Conservation (phyloP, 1,140 invertebrate genomes). For the Drosophila tropicalis region DNA sequence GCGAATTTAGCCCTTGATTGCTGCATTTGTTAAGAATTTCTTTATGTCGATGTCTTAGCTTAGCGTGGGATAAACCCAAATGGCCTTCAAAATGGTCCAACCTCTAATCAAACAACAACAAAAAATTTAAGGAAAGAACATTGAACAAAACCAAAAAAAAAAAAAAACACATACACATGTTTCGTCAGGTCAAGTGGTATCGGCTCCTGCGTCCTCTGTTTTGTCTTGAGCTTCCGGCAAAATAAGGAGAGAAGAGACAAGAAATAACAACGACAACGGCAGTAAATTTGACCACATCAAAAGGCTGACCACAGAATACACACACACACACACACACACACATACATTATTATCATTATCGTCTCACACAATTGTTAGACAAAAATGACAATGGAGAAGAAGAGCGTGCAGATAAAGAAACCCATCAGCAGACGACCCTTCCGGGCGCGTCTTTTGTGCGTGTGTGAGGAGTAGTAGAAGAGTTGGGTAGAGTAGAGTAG, state of each 20-base stretch:
- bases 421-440: constrained; percentile 56
- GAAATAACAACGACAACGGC: background rate
- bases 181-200: constrained; percentile 65
- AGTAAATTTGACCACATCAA: constrained; percentile 52
- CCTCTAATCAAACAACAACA: constrained; percentile 48
- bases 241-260: constrained; percentile 9
- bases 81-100: constrained; percentile 50
- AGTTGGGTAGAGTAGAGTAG: too few species aligned
- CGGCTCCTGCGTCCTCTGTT: constrained; percentile 19
- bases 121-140: constrained; percentile 10
- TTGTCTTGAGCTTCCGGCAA: constrained; percentile 43
- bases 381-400: constrained; percentile 34
- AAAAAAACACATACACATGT: constrained; percentile 2
- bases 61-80: constrained; percentile 70
- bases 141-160: too few species aligned
- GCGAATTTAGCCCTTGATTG: constrained; percentile 1
- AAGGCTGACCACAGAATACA: constrained; percentile 45
- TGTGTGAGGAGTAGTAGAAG: constrained; percentile 39
- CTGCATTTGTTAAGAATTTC: background rate
- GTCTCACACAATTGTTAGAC: constrained; percentile 57
- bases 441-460: constrained; percentile 73
- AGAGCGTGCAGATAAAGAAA: constrained; percentile 11
- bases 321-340: too few species aligned
- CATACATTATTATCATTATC: constrained; percentile 26
- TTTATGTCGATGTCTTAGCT: constrained; percentile 15